Base-by-base conservation (phyloP, 2,113 vertebrate species). In the Puffinus mauretanicus region DNA sequence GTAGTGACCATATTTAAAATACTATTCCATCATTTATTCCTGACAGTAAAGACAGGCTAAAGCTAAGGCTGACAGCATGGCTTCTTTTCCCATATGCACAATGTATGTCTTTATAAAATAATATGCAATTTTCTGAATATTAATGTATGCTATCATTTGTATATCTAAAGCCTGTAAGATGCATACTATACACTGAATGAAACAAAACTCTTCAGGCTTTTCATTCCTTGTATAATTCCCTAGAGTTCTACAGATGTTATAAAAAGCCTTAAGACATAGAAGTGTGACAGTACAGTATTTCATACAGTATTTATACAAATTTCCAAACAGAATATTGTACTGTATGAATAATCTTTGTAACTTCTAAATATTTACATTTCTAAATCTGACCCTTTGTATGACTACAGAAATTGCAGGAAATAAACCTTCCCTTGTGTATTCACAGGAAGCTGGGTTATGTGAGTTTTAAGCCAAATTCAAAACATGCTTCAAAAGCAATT, bases 361-460 rank as follows among this genome's bases (percentile, higher is more conserved):
- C 30, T 85, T 91, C 44, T 73, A 95, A 89, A 93, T 93, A 95
- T 95, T 96, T 94, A 79, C 34, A 16, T 78, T 94, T 87, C 89
- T 89, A 94, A 95, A 79, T 66, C 91, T 72, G 83, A 44, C 44
- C 89, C 69, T 96, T 96, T 96, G 66, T 96, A 84, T 32, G 25
- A 87, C 73, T 96, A 81, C 52, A 94, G 85, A 90, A 94, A 90
- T 17, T 67, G 38, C 57, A 93, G 89, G 81, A 96, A 91, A 93
- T 82, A 96, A 91, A 86, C 61, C 6, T 69, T 66, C 86, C 70
- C 69, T 89, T 88, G 77, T 76, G 89, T 61, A 94, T 84, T 96
- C 40, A 64, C 69, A 87, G 57, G 72, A 95, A 89, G 72, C 55
- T 75, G 69, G 47, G 69, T 89, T 95, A 95, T 96, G 78, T 69